Evolutionary conservation across 2,113 vertebrate genomes (phyloP), one percentile per base, ranked within the genome.

Genomic region (Balaeniceps rex): DNA sequence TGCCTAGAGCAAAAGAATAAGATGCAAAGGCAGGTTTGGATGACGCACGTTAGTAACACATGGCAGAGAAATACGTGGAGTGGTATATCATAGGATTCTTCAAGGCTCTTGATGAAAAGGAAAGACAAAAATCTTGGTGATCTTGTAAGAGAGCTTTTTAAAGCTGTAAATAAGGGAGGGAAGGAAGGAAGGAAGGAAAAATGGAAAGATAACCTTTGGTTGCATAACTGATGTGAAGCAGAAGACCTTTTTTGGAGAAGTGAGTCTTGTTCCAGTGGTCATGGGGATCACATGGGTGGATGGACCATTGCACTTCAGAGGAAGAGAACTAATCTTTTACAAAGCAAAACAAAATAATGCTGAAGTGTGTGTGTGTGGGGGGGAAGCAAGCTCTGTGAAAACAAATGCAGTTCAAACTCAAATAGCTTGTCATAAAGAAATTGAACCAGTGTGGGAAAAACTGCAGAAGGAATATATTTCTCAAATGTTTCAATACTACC

Each of bases 21-120:
- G 70, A 19, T 71, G 47, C 14, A 85, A 78, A 87, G 29, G 7
- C 13, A 42, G 0, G 0, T 22, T 55, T 64, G 55, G 51, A 12
- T 82, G 65, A 19, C 54, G 23, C 4, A 6, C 29, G 57, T 82
- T 68, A 29, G 42, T 49, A 90, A 57, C 7, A 23, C 6, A 3
- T 4, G 6, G 16, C 47, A 79, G 57, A 71, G 36, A 64, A 83
- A 42, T 13, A 34, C 0, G 0, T 61, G 28, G 28, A 63, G 25
- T 28, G 33, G 9, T 77, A 2, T 36, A n/a, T 40, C 7, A 8
- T 2, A 63, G 75, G 21, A 11, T 70, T 55, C 49, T 72, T 69
- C 14, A n/a, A 49, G 11, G 14, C 10, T 74, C 28, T 74, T 74
- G 14, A 19, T 54, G 34, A 44, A 64, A 81, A 82, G 9, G 33